Conservation (phyloP, 2,113 vertebrate genomes). For the Machaerirhynchus nigripectus region DNA sequence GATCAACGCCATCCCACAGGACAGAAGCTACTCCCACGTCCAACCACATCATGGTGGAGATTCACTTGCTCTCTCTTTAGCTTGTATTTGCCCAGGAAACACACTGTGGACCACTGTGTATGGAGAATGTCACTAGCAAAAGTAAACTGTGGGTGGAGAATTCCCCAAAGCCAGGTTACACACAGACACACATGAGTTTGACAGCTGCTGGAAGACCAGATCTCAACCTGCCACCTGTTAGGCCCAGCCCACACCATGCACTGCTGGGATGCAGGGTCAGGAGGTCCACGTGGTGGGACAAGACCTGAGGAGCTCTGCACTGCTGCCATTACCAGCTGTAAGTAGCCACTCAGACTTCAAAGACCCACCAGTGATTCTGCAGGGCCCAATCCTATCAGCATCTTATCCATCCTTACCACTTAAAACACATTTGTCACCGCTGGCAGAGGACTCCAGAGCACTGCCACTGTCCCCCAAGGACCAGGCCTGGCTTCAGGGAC, state of each 20-base stretch:
- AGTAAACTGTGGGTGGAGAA: background rate
- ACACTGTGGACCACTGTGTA: fast-evolving
- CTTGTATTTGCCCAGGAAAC: background rate
- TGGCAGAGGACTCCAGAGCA: background rate
- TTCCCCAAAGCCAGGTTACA: background rate
- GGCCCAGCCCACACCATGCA: fast-evolving
- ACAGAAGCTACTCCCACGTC: background rate
- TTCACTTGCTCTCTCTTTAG: background rate
- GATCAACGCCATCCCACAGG: fast-evolving
- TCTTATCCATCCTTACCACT: background rate
- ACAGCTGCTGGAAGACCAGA: background rate
- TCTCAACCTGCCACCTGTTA: background rate
- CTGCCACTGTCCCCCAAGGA: background rate
- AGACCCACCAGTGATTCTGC: fast-evolving
- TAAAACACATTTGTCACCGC: background rate
- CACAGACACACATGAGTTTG: background rate
- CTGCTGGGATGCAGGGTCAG: background rate
- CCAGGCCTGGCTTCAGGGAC: background rate
- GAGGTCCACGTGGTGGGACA: background rate
- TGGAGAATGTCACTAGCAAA: background rate
- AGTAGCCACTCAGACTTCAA: background rate
- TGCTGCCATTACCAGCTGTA: background rate
- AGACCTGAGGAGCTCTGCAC: background rate
- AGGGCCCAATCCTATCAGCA: background rate
- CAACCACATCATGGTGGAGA: fast-evolving